Base-by-base conservation (phyloP, 2,888 invertebrate genomes). In the Lumbricus terrestris region DNA sequence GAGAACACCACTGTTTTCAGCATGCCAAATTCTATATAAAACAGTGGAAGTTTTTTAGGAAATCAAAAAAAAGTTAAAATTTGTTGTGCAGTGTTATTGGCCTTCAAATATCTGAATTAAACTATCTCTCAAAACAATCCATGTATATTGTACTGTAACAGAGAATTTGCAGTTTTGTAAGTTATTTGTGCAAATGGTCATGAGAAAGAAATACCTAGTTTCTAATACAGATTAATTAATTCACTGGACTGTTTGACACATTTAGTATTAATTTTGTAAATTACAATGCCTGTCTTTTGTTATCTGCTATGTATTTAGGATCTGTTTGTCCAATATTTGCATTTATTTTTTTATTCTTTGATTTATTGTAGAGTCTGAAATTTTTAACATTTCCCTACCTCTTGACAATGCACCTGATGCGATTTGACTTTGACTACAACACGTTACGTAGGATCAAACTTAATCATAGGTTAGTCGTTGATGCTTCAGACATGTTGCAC, bases 381-480 rank as follows among this genome's bases (percentile, higher is more conserved):
- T 97, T 98, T 94, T 96, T 96, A 37, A 96, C 97, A 92, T 97
- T 98, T 94, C 98, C 98, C 0, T 98, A 98, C 94, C 96, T 98
- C 91, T 95, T 98, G 89, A 97, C 97, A 0, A 95, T 98, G 92
- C 98, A 98, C 94, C 95, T 98, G 93, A 98, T 98, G 94, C 96
- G 98, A 91, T 98, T 98, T 94, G 98, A 97, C 95, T 98, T 97
- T 94, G 97, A 98, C 95, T 97, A 97, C 94, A 96, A 96, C 93
- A 97, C 97, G 15, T 96, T 97, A 96, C 97, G 97, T 94, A 96
- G 97, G 92, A 97, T 97, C 92, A 98, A 98, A 95, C 95, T 98
- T 88, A 97, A 97, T 94, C 97, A 98, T 95, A 94, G 93, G 95
- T 94, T 69, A 29, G 88, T 89, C 38, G n/a, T n/a, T n/a, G n/a